Base-by-base conservation (phyloP, 2,113 vertebrate species). In the Sander lucioperca region DNA sequence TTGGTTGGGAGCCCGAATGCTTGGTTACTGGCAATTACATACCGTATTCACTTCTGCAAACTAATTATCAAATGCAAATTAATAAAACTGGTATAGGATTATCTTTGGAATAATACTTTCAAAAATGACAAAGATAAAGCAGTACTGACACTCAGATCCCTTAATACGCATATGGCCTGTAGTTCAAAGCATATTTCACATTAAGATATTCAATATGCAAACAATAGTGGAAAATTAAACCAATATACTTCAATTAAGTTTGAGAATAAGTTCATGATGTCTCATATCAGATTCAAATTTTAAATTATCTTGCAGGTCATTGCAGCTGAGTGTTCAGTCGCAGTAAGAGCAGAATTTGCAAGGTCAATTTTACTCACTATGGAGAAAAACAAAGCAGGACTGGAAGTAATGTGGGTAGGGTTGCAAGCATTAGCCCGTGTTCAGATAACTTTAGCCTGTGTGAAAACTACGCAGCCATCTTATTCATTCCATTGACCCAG, bases 31-130 rank as follows among this genome's bases (percentile, higher is more conserved):
- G 61, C 74, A 85, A 87, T 88, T 84, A 88, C 81, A 43, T 77
- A n/a, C 77, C 27, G 56, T 72, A 71, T 77, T 82, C 79, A 74
- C 69, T 50, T 57, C 80, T 70, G 84, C 80, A 77, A 85, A 88
- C 82, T 79, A 91, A 93, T 93, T 92, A 91, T 86, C 90, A 78
- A 74, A 91, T 93, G 91, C 90, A 92, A 93, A 93, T 92, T 48
- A 88, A 86, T 88, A 78, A 82, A 86, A 74, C 63, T 45, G 87
- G 62, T 77, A 62, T 66, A 67, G 74, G 85, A 90, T 88, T 86
- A 89, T 89, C 56, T 86, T 62, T 78, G 63, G 54, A 87, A 90
- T 87, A 88, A 86, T 74, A 71, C 76, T 47, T 45, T 51, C 64
- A 57, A 61, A 88, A 79, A 66, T 72, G 73, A 90, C 83, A 82